These are phyloP conservation scores for Dasypolia templi DNA, from an alignment of 2,888 invertebrate genomes.

Conservation along the genomic window DNA sequence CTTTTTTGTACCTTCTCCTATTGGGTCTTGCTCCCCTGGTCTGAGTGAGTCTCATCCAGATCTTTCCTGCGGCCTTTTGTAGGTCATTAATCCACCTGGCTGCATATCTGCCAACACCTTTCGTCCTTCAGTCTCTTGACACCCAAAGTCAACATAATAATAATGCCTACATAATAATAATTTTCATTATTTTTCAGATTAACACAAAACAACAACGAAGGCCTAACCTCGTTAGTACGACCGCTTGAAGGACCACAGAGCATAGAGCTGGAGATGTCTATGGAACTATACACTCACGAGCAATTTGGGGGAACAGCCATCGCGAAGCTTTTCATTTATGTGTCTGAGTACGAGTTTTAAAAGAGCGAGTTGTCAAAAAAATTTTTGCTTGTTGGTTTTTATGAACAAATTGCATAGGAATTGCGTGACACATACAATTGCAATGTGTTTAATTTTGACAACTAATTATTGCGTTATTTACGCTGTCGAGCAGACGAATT, in stretches of 20 bases:
- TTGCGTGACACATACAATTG: too few species aligned
- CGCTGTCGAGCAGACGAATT: too few species aligned
- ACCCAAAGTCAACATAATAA: not conserved
- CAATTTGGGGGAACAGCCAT: slow-evolving; percentile 95
- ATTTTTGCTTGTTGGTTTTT: slow-evolving; percentile 14
- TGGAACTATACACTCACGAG: slow-evolving; percentile 94
- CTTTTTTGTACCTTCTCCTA: too few species aligned
- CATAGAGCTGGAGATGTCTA: slow-evolving; percentile 95
- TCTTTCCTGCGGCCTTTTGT: not conserved
- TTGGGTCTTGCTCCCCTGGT: too few species aligned
- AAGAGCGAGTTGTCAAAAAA: slow-evolving; percentile 7
- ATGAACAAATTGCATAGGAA: not conserved
- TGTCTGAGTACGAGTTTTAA: slow-evolving; percentile 94
- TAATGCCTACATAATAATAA: not conserved
- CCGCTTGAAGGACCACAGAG: slow-evolving; percentile 97
- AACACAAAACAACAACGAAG: slow-evolving; percentile 91
- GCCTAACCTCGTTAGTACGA: slow-evolving; percentile 93
- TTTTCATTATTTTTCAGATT: slow-evolving; percentile 79
- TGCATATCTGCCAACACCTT: not conserved
- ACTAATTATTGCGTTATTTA: too few species aligned
- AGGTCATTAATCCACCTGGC: not conserved
- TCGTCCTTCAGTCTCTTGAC: not conserved
- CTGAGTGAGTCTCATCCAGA: not conserved
- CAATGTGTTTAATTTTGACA: too few species aligned
- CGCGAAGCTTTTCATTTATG: slow-evolving; percentile 95